Conservation (phyloP, 1,140 invertebrate genomes). For the Triops longicaudatus region DNA sequence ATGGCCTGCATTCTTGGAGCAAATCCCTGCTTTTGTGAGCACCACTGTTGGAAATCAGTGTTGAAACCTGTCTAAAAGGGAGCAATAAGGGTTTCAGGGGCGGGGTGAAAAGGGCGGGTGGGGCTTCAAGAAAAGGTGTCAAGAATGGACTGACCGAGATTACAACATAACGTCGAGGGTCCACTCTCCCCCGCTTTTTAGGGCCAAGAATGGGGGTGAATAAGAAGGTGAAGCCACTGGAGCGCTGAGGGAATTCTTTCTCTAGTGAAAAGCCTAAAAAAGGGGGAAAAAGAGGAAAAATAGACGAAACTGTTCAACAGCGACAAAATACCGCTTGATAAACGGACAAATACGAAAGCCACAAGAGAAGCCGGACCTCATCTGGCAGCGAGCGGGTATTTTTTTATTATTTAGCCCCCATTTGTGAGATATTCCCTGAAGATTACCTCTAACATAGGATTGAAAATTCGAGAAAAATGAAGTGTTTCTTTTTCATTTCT, state of each 20-base stretch:
- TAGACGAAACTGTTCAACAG: background rate
- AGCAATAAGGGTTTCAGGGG: background rate
- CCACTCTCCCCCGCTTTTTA: background rate
- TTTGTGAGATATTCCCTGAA: too few relatives aligned
- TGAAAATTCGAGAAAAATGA: too few relatives aligned
- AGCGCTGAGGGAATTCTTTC: background rate
- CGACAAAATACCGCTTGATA: background rate
- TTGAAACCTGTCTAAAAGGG: background rate
- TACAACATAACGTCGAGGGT: background rate
- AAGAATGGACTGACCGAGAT: slow-evolving; percentile 14
- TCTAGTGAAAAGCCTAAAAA: background rate
- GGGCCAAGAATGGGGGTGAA: background rate
- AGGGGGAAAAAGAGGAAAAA: too few relatives aligned
- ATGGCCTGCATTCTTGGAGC: too few relatives aligned
- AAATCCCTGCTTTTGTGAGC: too few relatives aligned
- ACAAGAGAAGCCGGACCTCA: too few relatives aligned
- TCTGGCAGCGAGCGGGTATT: too few relatives aligned
- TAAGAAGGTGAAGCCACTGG: background rate
- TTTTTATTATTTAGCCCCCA: too few relatives aligned
- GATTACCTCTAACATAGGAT: too few relatives aligned
- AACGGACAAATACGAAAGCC: background rate
- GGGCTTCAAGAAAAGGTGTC: background rate
- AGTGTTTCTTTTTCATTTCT: too few relatives aligned
- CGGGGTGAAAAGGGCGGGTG: background rate
- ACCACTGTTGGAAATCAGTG: background rate